These are phyloP conservation scores for Lepetodrilus schrolli DNA, from an alignment of 2,888 invertebrate genomes.

Conservation along the genomic window DNA sequence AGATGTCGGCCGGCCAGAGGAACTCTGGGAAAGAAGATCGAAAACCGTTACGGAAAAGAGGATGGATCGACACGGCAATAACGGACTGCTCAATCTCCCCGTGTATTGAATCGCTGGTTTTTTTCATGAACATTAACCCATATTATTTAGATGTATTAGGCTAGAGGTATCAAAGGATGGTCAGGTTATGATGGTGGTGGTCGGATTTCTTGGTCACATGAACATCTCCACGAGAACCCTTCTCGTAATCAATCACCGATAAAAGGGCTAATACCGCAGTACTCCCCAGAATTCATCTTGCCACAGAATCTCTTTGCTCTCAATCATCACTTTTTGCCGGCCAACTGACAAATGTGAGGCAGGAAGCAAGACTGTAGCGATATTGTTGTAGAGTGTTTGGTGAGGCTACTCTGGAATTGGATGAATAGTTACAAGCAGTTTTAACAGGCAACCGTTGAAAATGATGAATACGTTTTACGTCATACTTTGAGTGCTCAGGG, in stretches of 20 bases:
- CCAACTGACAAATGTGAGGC: conserved; percentile 13
- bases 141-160: too few relatives aligned
- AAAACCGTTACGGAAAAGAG: not conserved
- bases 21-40: not conserved
- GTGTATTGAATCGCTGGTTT: not conserved
- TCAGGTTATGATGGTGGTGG: not conserved
- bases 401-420: not conserved
- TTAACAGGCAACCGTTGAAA: too few relatives aligned
- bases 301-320: not conserved
- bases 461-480: not conserved
- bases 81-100: not conserved
- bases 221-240: not conserved
- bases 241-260: conserved; percentile 9
- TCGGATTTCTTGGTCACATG: not conserved
- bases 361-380: not conserved
- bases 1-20: conserved; percentile 15
- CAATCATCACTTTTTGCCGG: conserved; percentile 1
- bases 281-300: not conserved
- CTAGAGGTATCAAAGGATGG: not conserved
- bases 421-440: too few relatives aligned
- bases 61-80: not conserved
- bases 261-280: not conserved
- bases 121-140: not conserved
- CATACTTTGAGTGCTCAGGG: not conserved
- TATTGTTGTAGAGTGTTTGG: not conserved